Base-by-base conservation (phyloP, 2,888 invertebrate species). In the Morpho achilles region DNA sequence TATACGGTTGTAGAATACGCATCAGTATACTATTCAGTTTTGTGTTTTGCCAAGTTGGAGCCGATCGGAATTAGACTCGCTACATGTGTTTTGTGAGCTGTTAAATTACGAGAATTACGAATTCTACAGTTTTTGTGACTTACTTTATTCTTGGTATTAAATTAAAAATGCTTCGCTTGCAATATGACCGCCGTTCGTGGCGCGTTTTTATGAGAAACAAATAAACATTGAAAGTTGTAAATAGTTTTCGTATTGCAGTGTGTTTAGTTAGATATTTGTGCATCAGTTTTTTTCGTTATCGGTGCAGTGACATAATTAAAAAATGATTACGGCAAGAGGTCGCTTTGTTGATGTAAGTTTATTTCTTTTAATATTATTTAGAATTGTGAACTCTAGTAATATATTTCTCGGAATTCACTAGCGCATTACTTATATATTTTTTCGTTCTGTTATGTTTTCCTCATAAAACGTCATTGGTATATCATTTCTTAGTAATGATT, bases 1-100 rank as follows among this genome's bases (percentile, higher is more conserved):
- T 71, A 69, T 69, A 66, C 65, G 59, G 63, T 52, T 62, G 66
- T 64, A 62, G 63, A 53, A 50, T 64, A 73, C 70, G 77, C 76
- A 78, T 76, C 79, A 74, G 77, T 77, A 77, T 79, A 78, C 79
- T 82, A 80, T 82, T 81, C 80, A 77, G 75, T 82, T 83, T 82
- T 84, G 79, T 81, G 81, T 82, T 82, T 80, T 78, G 84, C 82
- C 80, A 82, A 84, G 80, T 81, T 80, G 77, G 73, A 76, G 77
- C 74, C 74, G 79, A 66, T 73, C 80, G 64, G 79, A 79, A 74
- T 79, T 79, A 76, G 76, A 73, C 71, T 69, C 70, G 69, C 68
- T 62, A 54, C 62, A 67, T 75, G 75, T 73, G 75, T 65, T 60
- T 10, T 53, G 68, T 65, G 70, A 75, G 73, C 75, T 75, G 70